Evolutionary conservation across 2,888 invertebrate species (phyloP), one percentile per base, ranked within the genome.

Genomic region (Dasysyrphus tricinctus): DNA sequence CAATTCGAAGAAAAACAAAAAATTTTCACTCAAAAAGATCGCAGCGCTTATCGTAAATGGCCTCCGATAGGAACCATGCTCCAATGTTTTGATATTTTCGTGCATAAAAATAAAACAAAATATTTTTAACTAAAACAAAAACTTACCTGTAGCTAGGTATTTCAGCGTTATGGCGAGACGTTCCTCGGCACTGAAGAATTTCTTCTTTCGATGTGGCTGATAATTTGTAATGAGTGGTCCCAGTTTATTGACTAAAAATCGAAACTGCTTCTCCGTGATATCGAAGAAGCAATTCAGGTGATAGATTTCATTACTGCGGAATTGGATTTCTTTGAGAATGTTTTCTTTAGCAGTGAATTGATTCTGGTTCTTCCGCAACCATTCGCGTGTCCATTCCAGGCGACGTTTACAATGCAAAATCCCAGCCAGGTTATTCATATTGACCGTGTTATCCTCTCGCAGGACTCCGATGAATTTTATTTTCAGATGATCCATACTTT

Each of bases 61-160:
- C 77, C 56, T 42, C 80, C 69, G 65, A 59, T 16, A 39, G 24
- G 49, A 39, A 73, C 39, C 47, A 70, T 77, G 76, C 49, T 73
- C 65, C 29, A 56, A 54, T 79, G 57, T 67, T 83, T 59, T 44
- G 54, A 34, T 49, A 16, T 39, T 42, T 44, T 63, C 11, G 6
- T 54, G 3, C 14, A 29, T 7, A 54, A 29, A 54, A 54, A 19
- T 7, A 8, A 16, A 47, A 7, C 0, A 11, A 14, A 14, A 32
- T 12, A 51, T 51, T 54, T 54, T 14, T 29, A 54, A 1, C 7
- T 4, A 54, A 32, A n/a, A 14, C 3, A n/a, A 19, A 24, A 44
- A 63, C 90, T 90, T 89, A 92, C 92, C 92, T 89, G 92, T 92
- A 86, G 92, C 92, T 89, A 92, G 89, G 90, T 92, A 92, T 89